A percentile compares a stretch with the other conserved stretches of the same genome.
Evolutionary conservation across 2,113 vertebrate species (phyloP).

Genomic region (Rhinoptilus africanus): DNA sequence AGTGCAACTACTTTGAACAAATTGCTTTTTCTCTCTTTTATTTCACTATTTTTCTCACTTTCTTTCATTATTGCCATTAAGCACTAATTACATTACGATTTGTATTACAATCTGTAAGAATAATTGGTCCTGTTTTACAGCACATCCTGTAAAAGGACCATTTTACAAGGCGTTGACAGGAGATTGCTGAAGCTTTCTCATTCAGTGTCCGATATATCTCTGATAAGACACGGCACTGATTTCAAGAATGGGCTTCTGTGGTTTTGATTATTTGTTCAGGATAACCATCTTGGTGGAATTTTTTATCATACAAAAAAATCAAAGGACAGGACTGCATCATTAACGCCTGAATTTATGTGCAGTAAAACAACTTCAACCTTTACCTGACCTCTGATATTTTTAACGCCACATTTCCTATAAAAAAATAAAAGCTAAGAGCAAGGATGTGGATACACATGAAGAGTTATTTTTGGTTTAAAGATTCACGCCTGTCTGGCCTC

Average conservation of each 20-base stretch:
- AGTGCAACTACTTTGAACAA: constrained; percentile 55
- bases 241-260: background rate
- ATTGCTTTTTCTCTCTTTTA: background rate
- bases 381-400: background rate
- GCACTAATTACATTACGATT: background rate
- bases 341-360: background rate
- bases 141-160: background rate
- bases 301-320: background rate
- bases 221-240: background rate
- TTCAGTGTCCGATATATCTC: background rate
- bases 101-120: background rate
- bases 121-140: constrained; percentile 1
- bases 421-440: background rate
- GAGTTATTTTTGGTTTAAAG: background rate
- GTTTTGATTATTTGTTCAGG: background rate
- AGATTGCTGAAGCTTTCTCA: background rate
- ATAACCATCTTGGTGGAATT: background rate
- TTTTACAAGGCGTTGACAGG: background rate
- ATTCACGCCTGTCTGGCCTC: background rate
- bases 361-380: background rate
- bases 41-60: constrained; percentile 34
- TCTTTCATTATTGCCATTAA: background rate
- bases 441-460: background rate
- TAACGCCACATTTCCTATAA: background rate
- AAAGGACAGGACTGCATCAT: background rate